Evolutionary conservation across 2,113 vertebrate genomes (phyloP).

Genomic region (Pachycephala philippinensis): DNA sequence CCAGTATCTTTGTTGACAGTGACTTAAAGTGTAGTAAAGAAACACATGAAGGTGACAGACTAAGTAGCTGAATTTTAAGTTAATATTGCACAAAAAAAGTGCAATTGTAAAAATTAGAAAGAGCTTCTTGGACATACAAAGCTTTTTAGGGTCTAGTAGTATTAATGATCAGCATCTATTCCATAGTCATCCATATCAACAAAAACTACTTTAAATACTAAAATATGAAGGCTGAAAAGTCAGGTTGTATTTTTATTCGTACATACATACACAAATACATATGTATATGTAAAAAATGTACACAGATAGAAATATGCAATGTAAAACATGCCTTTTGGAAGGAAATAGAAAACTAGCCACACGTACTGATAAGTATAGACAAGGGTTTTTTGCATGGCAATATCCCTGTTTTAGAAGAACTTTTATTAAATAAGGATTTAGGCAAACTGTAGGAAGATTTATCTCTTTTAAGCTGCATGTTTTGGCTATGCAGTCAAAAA

Average conservation of each 20-base stretch:
- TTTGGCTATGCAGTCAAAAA: not conserved
- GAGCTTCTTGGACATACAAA: not conserved
- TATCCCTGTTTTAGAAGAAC: not conserved
- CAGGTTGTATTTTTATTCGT: not conserved
- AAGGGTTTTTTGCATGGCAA: not conserved
- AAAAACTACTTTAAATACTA: not conserved
- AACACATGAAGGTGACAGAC: not conserved
- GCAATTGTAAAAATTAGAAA: not conserved
- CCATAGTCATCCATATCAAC: not conserved
- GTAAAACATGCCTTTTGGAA: not conserved
- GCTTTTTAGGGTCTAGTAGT: not conserved
- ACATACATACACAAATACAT: not conserved
- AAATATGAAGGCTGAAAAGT: not conserved
- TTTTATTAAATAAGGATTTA: not conserved
- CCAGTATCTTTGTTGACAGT: not conserved
- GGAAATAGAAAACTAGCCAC: not conserved
- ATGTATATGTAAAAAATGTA: not conserved
- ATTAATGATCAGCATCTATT: not conserved
- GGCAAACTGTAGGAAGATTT: not conserved
- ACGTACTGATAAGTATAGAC: not conserved
- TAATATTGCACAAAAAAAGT: not conserved
- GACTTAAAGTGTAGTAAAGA: not conserved
- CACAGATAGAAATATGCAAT: not conserved
- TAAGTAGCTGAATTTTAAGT: not conserved
- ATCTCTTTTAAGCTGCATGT: not conserved